Conservation (phyloP, 2,888 invertebrate genomes). For the Hydroisotoma schaefferi region DNA sequence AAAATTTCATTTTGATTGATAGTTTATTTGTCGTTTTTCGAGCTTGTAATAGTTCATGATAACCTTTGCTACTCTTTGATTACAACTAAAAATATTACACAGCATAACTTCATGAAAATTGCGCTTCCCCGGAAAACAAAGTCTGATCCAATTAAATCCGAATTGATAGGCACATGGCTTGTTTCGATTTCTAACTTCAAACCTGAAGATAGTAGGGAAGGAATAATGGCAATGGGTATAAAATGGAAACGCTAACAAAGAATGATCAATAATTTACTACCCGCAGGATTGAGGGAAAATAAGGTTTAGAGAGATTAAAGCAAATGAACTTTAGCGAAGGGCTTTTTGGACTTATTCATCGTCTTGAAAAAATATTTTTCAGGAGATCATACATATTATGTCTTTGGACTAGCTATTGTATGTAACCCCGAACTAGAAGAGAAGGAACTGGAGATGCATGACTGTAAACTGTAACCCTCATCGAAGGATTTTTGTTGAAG, state of each 20-base stretch:
- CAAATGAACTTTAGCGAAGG: background rate
- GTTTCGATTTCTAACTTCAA: background rate
- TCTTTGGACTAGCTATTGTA: too few relatives aligned
- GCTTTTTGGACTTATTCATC: background rate
- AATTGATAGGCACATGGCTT: background rate
- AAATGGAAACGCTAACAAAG: conserved; percentile 1
- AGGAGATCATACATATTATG: background rate
- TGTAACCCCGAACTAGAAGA: too few relatives aligned
- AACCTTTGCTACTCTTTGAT: too few relatives aligned
- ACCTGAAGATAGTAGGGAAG: background rate
- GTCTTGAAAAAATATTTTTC: background rate
- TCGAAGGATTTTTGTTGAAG: conserved; percentile 4
- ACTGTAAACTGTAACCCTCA: conserved; percentile 1
- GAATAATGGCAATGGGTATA: background rate
- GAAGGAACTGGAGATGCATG: too few relatives aligned
- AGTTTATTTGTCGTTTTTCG: too few relatives aligned
- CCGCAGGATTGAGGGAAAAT: background rate
- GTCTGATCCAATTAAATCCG: background rate
- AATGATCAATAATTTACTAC: conserved; percentile 6
- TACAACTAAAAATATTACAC: too few relatives aligned
- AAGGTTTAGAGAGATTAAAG: background rate
- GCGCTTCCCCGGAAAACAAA: too few relatives aligned
- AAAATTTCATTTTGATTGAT: too few relatives aligned
- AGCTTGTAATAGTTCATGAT: too few relatives aligned
- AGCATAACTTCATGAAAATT: too few relatives aligned